phyloP scores from a whole-genome alignment of 1,140 invertebrate species.

The Euglossa dilemma region DNA sequence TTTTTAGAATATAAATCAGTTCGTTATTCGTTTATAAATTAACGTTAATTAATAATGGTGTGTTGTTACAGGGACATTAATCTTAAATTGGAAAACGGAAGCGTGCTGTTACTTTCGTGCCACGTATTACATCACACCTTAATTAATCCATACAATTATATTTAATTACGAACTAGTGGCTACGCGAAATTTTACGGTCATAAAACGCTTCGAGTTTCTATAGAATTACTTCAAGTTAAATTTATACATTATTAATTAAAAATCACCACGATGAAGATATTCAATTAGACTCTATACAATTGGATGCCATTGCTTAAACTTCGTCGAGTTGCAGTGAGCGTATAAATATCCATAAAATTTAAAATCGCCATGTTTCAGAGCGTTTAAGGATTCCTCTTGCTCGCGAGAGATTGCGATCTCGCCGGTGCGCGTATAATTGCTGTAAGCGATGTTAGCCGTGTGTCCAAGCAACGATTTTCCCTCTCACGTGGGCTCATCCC shows the following conservation, averaged over 20 bases:
- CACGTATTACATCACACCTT: too few relatives aligned
- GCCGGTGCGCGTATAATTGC: constrained; percentile 21
- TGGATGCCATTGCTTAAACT: not conserved
- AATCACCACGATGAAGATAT: not conserved
- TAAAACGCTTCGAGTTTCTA: not conserved
- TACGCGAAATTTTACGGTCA: not conserved
- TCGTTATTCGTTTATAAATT: not conserved
- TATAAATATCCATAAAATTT: not conserved
- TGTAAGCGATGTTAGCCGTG: constrained; percentile 7
- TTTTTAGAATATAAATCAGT: not conserved
- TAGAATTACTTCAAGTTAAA: not conserved
- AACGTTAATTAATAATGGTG: not conserved
- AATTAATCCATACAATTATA: too few relatives aligned
- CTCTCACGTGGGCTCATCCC: constrained; percentile 5
- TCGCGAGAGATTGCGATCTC: constrained; percentile 31
- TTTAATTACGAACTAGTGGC: not conserved
- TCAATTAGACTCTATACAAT: not conserved
- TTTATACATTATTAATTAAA: not conserved
- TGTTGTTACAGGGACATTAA: not conserved
- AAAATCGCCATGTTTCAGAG: not conserved
- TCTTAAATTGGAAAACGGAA: too few relatives aligned
- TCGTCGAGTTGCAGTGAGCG: not conserved
- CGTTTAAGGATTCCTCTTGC: constrained; percentile 11
- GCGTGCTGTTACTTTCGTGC: not conserved
- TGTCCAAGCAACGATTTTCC: constrained; percentile 17